Evolutionary conservation across 92 coral and sea anemone genomes (phyloP).

Genomic region (Phenganax subtilis): DNA sequence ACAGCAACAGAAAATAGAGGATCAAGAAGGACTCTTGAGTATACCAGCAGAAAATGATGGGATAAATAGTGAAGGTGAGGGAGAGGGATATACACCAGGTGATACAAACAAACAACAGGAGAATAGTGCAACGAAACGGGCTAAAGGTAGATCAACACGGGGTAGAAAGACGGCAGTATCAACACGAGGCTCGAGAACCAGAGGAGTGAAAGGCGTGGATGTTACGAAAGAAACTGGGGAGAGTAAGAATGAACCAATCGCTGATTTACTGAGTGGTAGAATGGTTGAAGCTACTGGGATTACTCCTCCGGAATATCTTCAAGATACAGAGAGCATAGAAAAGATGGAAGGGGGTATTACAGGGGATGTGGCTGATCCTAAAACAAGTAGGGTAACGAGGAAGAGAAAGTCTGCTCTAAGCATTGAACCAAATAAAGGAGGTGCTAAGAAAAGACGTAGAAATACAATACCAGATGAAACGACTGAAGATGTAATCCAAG

Average conservation of each 20-base stretch:
- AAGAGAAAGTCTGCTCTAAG: background rate
- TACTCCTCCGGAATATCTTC: no score
- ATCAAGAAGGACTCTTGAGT: background rate
- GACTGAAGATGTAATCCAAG: background rate
- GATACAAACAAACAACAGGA: constrained; percentile 16
- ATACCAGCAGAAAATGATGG: background rate
- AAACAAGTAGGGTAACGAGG: background rate
- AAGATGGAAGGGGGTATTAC: no score
- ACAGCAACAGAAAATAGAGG: background rate
- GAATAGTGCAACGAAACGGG: background rate
- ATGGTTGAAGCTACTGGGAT: no score
- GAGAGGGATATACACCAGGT: background rate
- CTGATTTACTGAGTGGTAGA: background rate
- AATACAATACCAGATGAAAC: background rate
- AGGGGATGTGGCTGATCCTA: background rate
- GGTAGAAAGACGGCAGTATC: constrained; percentile 26
- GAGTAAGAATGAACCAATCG: background rate
- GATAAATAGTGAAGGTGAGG: background rate
- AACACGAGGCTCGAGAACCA: constrained; percentile 26
- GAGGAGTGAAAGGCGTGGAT: constrained; percentile 13
- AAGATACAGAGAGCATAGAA: no score
- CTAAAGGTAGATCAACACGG: constrained; percentile 12
- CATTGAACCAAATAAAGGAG: background rate
- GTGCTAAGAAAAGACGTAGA: background rate
- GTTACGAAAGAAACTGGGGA: background rate